phyloP scores from a whole-genome alignment of 2,113 vertebrate species.

The Oreochromis tanganicae region DNA sequence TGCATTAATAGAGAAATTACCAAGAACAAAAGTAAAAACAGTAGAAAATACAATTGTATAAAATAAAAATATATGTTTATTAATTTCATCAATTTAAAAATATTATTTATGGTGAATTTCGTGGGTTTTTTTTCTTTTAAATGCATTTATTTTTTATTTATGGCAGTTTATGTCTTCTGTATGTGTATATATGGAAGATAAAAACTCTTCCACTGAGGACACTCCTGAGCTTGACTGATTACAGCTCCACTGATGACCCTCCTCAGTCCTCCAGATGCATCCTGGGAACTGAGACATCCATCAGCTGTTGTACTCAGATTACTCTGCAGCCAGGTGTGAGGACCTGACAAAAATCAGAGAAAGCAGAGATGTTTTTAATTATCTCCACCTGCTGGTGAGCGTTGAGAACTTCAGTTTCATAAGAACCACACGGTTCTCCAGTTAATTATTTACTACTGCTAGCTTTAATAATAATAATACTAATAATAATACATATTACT shows the following conservation, averaged over 20 bases:
- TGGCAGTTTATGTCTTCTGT: neutral
- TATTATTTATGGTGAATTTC: neutral
- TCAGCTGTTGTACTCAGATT: neutral
- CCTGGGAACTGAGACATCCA: neutral
- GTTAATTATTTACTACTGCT: neutral
- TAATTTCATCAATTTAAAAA: neutral
- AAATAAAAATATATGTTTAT: neutral
- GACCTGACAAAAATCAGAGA: neutral
- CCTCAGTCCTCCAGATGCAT: neutral
- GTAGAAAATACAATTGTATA: neutral
- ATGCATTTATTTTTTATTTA: neutral
- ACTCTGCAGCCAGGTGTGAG: neutral
- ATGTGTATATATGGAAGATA: neutral
- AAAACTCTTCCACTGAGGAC: neutral
- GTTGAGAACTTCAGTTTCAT: neutral
- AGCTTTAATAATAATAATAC: neutral
- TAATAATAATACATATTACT: neutral
- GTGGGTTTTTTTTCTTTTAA: neutral
- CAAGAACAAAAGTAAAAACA: neutral
- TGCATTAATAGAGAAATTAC: neutral
- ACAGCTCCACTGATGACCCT: neutral
- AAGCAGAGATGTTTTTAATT: neutral
- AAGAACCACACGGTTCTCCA: neutral
- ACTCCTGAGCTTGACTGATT: neutral
- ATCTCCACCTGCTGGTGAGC: neutral